Evolutionary conservation across 37 sponge, comb jelly and placozoan species (phyloP).

Genomic region (Diacarnus erythraeanus): DNA sequence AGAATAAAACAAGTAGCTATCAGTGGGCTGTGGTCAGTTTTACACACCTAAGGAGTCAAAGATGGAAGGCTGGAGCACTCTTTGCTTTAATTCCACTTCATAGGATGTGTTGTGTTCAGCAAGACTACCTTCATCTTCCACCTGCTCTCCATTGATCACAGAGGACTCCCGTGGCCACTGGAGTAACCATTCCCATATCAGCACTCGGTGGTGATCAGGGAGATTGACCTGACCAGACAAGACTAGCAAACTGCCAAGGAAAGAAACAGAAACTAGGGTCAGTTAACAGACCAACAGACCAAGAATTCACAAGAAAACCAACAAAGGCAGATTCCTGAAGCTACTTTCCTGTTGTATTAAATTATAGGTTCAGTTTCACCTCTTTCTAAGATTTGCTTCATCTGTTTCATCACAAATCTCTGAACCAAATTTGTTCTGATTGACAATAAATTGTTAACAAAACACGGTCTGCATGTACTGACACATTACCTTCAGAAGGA

Average conservation of each 20-base stretch:
- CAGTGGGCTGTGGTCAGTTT: too few relatives aligned
- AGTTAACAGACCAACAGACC: neutral
- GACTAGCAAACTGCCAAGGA: conserved; percentile 27
- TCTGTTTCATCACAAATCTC: conserved; percentile 45
- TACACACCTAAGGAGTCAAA: conserved; percentile 26
- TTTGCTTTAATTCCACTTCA: conserved; percentile 10
- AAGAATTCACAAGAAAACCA: neutral
- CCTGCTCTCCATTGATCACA: neutral
- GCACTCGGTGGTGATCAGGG: conserved; percentile 22
- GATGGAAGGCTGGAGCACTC: conserved; percentile 6
- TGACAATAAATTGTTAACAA: neutral
- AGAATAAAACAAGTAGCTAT: neutral
- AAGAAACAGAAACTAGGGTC: neutral
- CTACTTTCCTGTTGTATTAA: neutral
- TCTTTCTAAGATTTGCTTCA: neutral
- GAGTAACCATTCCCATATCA: conserved; percentile 24
- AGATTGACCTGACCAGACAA: conserved; percentile 26
- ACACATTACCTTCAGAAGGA: conserved; percentile 27
- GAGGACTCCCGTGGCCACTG: neutral
- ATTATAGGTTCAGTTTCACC: neutral
- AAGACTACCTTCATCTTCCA: neutral
- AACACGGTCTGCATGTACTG: neutral
- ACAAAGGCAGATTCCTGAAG: neutral
- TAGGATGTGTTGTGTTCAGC: neutral
- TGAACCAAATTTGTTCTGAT: conserved; percentile 22